Percentiles rank a stretch among this genome's conserved stretches.
Conservation (phyloP, 2,113 vertebrate species). For the Cranoglanis bouderius region DNA sequence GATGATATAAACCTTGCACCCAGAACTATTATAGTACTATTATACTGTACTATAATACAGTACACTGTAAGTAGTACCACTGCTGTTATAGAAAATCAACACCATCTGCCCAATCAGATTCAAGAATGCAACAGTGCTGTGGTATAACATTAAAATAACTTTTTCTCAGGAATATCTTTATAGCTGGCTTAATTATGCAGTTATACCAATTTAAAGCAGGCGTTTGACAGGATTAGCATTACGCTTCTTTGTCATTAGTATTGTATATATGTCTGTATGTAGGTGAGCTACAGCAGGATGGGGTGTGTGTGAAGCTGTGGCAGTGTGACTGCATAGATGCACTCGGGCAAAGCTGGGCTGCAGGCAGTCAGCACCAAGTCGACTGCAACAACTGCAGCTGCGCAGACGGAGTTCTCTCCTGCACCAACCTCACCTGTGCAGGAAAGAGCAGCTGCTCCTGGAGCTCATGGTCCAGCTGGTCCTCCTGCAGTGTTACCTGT, state of each 20-base stretch:
- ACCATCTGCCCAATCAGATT: not conserved
- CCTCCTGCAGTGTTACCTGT: slow-evolving; percentile 80
- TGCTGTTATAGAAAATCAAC: not conserved
- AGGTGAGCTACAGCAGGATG: slow-evolving; percentile 81
- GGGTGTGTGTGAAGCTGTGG: slow-evolving; percentile 73
- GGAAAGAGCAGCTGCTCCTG: slow-evolving; percentile 70
- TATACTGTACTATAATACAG: not conserved
- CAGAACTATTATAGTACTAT: too few relatives aligned
- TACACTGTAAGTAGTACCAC: not conserved
- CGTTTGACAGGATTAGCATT: not conserved
- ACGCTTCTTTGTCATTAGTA: not conserved
- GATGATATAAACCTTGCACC: not conserved
- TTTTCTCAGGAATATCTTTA: not conserved
- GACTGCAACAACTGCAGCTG: slow-evolving; percentile 86
- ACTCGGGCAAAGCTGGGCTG: slow-evolving; percentile 78
- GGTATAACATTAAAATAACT: not conserved
- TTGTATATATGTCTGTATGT: slow-evolving; percentile 37
- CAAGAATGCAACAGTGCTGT: not conserved
- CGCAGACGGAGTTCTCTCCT: slow-evolving; percentile 72
- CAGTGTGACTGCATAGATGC: slow-evolving; percentile 84
- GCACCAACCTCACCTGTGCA: slow-evolving; percentile 73
- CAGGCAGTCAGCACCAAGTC: slow-evolving; percentile 75
- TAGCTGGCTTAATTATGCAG: not conserved
- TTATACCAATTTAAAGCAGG: not conserved
- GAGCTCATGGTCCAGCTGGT: slow-evolving; percentile 89